Evolutionary conservation across 2,888 invertebrate genomes (phyloP).

Genomic region (Drosophila mettleri): DNA sequence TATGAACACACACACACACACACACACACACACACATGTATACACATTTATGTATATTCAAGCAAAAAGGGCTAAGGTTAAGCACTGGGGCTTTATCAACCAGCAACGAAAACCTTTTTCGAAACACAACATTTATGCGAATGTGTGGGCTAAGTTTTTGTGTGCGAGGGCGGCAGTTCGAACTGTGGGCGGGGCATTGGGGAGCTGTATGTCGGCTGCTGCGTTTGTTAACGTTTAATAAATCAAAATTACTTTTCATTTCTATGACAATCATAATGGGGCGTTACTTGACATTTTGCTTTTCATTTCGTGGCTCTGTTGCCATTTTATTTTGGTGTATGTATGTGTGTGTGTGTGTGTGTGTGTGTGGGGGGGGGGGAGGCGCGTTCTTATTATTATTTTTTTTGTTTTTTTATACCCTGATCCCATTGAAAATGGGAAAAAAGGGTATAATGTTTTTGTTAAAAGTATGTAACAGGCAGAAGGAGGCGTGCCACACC

Average conservation of each 20-base stretch:
- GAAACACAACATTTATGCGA: slow-evolving; percentile 58
- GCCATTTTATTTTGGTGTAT: too few relatives aligned
- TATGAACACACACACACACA: slow-evolving; percentile 9
- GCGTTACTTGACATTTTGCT: slow-evolving; percentile 75
- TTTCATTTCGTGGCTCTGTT: slow-evolving; percentile 52
- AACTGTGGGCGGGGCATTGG: slow-evolving; percentile 4
- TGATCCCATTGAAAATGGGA: too few relatives aligned
- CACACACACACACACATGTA: background rate
- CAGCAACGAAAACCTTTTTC: slow-evolving; percentile 25
- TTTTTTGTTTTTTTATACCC: background rate
- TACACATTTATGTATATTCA: background rate
- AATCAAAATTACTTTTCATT: slow-evolving; percentile 83
- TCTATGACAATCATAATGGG: slow-evolving; percentile 75
- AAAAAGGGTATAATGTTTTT: too few relatives aligned
- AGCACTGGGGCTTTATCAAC: slow-evolving; percentile 53
- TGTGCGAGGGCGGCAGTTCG: background rate
- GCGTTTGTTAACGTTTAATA: slow-evolving; percentile 74
- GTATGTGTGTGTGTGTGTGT: too few relatives aligned
- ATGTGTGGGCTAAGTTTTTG: slow-evolving; percentile 35
- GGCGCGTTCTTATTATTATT: slow-evolving; percentile 7
- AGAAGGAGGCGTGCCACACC: too few relatives aligned
- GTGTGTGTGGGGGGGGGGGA: slow-evolving; percentile 8
- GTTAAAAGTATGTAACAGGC: too few relatives aligned
- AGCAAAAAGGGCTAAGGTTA: slow-evolving; percentile 57
- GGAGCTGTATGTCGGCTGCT: background rate